phyloP scores from a whole-genome alignment of 2,888 invertebrate species.

The Aleiodes testaceus region DNA sequence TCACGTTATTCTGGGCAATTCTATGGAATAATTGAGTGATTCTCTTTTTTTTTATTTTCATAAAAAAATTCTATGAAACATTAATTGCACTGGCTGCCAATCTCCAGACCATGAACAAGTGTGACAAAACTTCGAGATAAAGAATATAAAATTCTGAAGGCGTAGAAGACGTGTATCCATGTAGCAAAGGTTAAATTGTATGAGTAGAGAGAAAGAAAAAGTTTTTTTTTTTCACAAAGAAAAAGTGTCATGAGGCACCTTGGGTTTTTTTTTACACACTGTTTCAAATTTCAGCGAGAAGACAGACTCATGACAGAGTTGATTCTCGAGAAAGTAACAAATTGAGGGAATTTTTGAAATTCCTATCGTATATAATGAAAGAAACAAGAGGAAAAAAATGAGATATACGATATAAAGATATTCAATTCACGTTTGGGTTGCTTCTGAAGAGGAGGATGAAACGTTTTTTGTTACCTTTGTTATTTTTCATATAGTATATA shows the following conservation, averaged over 20 bases:
- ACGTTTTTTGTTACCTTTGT: too few species aligned
- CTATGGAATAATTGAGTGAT: not conserved
- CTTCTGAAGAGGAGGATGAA: too few species aligned
- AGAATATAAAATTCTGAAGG: constrained; percentile 39
- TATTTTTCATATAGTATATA: too few species aligned
- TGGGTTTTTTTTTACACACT: not conserved
- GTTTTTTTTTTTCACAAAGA: not conserved
- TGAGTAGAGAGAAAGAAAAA: not conserved
- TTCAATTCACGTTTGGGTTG: too few species aligned
- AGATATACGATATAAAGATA: not conserved
- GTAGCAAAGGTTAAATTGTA: constrained; percentile 7
- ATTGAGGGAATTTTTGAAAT: not conserved
- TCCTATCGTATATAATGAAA: not conserved
- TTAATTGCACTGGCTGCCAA: constrained; percentile 12
- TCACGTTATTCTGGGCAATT: too few species aligned
- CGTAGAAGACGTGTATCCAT: constrained; percentile 16
- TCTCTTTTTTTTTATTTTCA: not conserved
- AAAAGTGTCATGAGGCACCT: not conserved
- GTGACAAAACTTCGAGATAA: constrained; percentile 29
- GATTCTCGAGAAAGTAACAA: constrained; percentile 7
- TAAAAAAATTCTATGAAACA: not conserved
- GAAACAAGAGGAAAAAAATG: not conserved
- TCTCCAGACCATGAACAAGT: constrained; percentile 3
- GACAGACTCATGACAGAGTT: constrained; percentile 9
- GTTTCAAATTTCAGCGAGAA: constrained; percentile 23